Conservation (phyloP, 1,140 invertebrate genomes). For the Hypsibius dujardini region DNA sequence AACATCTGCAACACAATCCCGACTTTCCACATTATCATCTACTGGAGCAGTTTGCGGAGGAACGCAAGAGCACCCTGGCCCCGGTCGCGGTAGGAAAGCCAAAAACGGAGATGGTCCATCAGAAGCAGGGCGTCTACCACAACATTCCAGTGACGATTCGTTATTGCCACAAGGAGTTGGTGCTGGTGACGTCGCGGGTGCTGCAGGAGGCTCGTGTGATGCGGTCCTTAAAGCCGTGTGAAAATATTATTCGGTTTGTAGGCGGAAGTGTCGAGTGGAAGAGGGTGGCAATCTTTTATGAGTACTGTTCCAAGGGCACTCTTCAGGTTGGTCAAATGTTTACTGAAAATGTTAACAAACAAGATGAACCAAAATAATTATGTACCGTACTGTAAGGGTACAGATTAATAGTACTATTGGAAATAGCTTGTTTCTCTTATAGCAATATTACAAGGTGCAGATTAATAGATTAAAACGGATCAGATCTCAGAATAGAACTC, state of each 20-base stretch:
- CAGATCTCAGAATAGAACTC: too few species aligned
- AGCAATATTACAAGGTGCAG: too few species aligned
- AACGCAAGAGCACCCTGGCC: neutral
- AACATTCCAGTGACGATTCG: conserved; percentile 1
- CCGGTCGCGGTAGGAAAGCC: neutral
- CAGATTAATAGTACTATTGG: too few species aligned
- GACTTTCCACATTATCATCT: too few species aligned
- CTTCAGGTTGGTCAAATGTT: neutral
- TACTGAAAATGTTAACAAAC: too few species aligned
- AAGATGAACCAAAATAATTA: too few species aligned
- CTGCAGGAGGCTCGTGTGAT: neutral
- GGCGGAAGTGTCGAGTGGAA: neutral
- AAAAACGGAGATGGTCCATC: neutral
- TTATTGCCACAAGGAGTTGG: neutral
- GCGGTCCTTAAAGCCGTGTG: neutral
- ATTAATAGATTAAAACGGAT: too few species aligned
- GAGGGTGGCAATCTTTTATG: conserved; percentile 7
- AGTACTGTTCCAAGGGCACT: conserved; percentile 3
- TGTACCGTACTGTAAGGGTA: too few species aligned
- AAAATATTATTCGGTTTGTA: neutral
- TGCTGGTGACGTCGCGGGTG: neutral
- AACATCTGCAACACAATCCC: neutral
- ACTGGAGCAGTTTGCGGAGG: neutral
- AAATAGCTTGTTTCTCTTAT: too few species aligned
- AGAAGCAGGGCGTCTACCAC: neutral